Base-by-base conservation (phyloP, 2,797 vertebrate species). In the Galaxias olidus region DNA sequence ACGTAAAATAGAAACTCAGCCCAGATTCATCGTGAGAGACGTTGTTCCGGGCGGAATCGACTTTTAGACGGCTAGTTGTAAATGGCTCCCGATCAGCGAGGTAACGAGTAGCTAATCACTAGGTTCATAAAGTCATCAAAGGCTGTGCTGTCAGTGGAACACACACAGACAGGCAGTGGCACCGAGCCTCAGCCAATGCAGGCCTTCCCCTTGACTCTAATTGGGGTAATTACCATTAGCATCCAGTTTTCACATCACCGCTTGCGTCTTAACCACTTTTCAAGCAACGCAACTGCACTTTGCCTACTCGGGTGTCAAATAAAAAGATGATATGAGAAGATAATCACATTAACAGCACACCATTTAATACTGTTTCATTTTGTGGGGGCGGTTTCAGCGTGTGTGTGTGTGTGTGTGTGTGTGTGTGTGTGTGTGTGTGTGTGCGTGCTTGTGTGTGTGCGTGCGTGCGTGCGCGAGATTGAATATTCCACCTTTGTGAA, bases 101-200 rank as follows among this genome's bases (percentile, higher is more conserved):
- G 58, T 77, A 84, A 84, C 79, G 74, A 81, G 62, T 30, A 30
- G 30, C 30, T 69, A 79, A 80, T 80, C 45, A 47, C 13, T 77
- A 79, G 43, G 45, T 17, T 76, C 58, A 71, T 50, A 66, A 75
- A 74, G 73, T 68, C 66, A 71, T 72, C 69, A 63, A 61, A 73
- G 48, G 57, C 66, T 74, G 75, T 65, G 72, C 75, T 67, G 74
- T 72, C 67, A 68, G 73, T 47, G 49, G 30, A 30, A 66, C 64
- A 68, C 64, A 68, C 49, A 50, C 62, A 68, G 52, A 12, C 63
- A 54, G 60, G 43, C 61, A 76, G 63, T 65, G 62, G 56, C 74
- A 46, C 56, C 19, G 66, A 57, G 18, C 66, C 58, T 8, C 51
- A 44, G 19, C 14, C n/a, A 18, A 0, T 42, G 54, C 50, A 57